phyloP scores from a whole-genome alignment of 2,888 invertebrate species.

The Venustoraphidia nigricollis region DNA sequence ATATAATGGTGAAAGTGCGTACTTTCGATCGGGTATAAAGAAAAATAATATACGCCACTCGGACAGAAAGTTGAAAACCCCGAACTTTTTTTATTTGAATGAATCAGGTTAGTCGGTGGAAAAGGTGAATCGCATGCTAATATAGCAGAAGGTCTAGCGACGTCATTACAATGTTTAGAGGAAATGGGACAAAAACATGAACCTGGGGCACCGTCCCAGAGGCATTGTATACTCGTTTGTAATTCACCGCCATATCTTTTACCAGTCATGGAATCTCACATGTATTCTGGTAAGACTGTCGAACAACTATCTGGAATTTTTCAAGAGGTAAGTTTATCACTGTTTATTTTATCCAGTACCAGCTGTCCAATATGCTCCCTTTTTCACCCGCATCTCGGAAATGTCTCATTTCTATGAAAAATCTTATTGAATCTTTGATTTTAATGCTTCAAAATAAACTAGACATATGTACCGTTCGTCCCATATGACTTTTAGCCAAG shows the following conservation, averaged over 20 bases:
- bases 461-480: too few species aligned
- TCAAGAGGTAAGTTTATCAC: conserved; percentile 43
- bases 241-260: conserved; percentile 86
- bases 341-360: neutral
- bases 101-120: conserved; percentile 66
- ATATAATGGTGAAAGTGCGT: too few species aligned
- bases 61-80: too few species aligned
- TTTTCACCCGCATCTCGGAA: too few species aligned
- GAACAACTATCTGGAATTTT: conserved; percentile 70
- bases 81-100: too few species aligned
- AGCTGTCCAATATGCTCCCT: too few species aligned
- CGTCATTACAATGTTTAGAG: conserved; percentile 77
- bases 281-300: conserved; percentile 59
- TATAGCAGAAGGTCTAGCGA: conserved; percentile 77
- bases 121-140: conserved; percentile 81
- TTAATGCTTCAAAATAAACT: too few species aligned
- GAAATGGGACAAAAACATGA: conserved; percentile 54
- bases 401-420: too few species aligned
- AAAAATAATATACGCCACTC: too few species aligned
- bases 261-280: conserved; percentile 59
- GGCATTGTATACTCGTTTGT: conserved; percentile 72
- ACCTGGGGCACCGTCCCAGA: conserved; percentile 35
- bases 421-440: too few species aligned
- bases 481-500: too few species aligned
- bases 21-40: too few species aligned